Evolutionary conservation across 2,797 vertebrate genomes (phyloP).

Genomic region (Basileuterus tristriatus): DNA sequence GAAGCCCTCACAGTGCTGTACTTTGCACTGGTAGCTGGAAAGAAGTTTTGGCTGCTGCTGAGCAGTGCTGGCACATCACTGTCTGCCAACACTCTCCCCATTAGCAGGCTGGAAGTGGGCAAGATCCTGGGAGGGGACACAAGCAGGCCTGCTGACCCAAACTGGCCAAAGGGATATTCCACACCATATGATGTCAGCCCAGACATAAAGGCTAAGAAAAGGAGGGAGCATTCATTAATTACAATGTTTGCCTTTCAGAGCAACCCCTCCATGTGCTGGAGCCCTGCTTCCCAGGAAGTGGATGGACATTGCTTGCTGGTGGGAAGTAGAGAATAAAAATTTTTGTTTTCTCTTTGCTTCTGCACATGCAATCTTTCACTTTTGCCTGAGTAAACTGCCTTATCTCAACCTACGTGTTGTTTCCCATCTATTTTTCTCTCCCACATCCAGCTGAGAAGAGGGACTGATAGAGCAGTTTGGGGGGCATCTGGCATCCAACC

Average conservation of each 20-base stretch:
- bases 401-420: fast-evolving
- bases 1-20: neutral
- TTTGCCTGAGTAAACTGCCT: neutral
- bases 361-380: neutral
- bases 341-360: neutral
- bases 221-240: neutral
- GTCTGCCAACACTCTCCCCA: neutral
- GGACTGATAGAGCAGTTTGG: neutral
- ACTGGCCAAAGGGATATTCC: neutral
- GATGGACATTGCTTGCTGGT: neutral
- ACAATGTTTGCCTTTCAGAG: neutral
- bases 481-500: neutral
- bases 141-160: neutral
- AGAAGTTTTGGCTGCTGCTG: neutral
- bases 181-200: neutral
- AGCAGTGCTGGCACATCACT: neutral
- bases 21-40: neutral
- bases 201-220: neutral
- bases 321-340: neutral
- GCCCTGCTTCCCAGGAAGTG: neutral
- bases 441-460: neutral
- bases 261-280: fast-evolving
- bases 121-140: neutral
- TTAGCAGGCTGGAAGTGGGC: fast-evolving
- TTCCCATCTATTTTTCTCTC: neutral